phyloP scores from a whole-genome alignment of 2,888 invertebrate genomes.

The Nomada ruficornis region DNA sequence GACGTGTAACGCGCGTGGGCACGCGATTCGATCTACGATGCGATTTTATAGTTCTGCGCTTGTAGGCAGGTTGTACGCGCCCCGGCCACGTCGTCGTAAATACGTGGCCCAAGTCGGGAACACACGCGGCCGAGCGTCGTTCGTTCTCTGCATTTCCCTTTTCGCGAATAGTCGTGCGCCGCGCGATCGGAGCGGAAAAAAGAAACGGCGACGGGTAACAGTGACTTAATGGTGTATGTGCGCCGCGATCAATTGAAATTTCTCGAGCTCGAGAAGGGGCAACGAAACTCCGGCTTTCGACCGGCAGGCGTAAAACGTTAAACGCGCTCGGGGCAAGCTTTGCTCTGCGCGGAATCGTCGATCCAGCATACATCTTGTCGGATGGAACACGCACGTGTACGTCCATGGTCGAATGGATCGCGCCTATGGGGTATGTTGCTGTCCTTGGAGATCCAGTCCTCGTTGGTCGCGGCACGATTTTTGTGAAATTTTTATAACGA shows the following conservation, averaged over 20 bases:
- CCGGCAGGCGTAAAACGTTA: too few species aligned
- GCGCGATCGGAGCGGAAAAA: too few species aligned
- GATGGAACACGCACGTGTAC: slow-evolving; percentile 12
- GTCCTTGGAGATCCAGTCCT: too few species aligned
- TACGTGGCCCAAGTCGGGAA: slow-evolving; percentile 58
- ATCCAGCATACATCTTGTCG: neutral
- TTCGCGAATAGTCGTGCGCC: neutral
- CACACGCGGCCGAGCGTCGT: slow-evolving; percentile 43
- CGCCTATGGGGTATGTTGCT: too few species aligned
- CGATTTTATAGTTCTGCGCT: slow-evolving; percentile 9
- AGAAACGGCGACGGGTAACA: too few species aligned
- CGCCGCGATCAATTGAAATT: neutral
- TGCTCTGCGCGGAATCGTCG: neutral
- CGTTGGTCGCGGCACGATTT: too few species aligned
- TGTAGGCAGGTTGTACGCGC: slow-evolving; percentile 58
- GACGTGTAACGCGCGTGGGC: slow-evolving; percentile 30
- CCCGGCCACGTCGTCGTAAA: slow-evolving; percentile 68
- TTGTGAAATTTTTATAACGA: neutral
- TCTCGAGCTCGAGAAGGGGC: too few species aligned
- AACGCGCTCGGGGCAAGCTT: neutral
- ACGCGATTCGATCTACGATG: slow-evolving; percentile 29
- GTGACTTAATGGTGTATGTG: neutral
- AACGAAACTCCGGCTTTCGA: too few species aligned
- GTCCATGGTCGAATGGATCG: neutral
- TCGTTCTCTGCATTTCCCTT: neutral